These are phyloP conservation scores for Zaprionus taronus DNA, from an alignment of 1,140 invertebrate genomes.

Conservation along the genomic window DNA sequence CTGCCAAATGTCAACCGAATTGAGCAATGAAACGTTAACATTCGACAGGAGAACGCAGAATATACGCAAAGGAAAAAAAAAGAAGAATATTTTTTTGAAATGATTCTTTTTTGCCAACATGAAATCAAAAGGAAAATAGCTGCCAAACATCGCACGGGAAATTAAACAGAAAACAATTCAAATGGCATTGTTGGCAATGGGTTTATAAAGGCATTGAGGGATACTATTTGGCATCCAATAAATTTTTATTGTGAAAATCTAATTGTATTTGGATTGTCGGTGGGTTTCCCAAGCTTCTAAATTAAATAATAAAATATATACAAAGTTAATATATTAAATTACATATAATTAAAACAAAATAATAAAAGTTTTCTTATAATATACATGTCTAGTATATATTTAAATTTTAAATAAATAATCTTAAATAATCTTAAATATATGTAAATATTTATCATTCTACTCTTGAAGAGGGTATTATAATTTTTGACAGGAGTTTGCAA, in stretches of 20 bases:
- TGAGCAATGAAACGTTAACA: slow-evolving; percentile 80
- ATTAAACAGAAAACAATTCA: slow-evolving; percentile 19
- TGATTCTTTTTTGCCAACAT: background rate
- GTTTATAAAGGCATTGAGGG: background rate
- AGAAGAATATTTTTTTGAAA: background rate
- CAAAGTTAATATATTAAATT: too few species aligned
- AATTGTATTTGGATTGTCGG: background rate
- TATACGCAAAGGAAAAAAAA: slow-evolving; percentile 18
- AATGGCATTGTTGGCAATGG: slow-evolving; percentile 12
- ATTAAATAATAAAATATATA: background rate
- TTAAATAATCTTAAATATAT: too few species aligned
- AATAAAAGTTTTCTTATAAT: too few species aligned
- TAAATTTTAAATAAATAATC: too few species aligned
- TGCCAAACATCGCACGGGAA: slow-evolving; percentile 38
- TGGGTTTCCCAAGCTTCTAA: background rate
- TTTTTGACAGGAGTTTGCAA: too few species aligned
- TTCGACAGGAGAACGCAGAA: slow-evolving; percentile 46
- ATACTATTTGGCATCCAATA: background rate
- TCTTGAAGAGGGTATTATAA: too few species aligned
- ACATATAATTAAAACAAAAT: too few species aligned
- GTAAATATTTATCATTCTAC: too few species aligned
- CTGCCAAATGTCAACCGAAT: slow-evolving; percentile 78
- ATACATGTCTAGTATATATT: too few species aligned
- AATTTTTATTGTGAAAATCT: background rate
- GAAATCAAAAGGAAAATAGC: background rate